phyloP scores from a whole-genome alignment of 2,113 vertebrate genomes.

The Ovis aries region DNA sequence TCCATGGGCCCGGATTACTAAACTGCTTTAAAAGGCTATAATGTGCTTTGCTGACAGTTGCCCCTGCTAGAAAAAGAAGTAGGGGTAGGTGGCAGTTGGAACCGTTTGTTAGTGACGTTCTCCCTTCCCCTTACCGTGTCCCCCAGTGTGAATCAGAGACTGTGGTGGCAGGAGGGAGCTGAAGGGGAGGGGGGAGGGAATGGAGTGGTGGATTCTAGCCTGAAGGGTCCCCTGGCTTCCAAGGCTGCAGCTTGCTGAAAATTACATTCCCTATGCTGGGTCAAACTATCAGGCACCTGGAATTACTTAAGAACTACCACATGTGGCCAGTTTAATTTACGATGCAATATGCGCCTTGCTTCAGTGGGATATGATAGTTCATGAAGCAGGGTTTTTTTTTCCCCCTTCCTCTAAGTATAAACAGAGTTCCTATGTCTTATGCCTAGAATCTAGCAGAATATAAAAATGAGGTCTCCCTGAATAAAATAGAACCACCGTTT shows the following conservation, averaged over 20 bases:
- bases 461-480: conserved; percentile 10
- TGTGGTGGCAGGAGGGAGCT: background rate
- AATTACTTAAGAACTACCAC: conserved; percentile 31
- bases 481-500: background rate
- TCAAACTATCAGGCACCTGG: conserved; percentile 48
- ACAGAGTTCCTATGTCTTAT: background rate
- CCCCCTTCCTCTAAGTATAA: background rate
- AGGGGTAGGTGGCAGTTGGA: background rate
- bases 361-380: conserved; percentile 2
- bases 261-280: conserved; percentile 7
- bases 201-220: background rate
- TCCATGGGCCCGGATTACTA: conserved; percentile 70
- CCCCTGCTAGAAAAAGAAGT: conserved; percentile 50
- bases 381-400: background rate
- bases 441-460: background rate
- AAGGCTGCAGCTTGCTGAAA: conserved; percentile 28
- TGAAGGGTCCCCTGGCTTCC: background rate
- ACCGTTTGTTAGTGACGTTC: background rate
- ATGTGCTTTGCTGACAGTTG: conserved; percentile 68
- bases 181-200: background rate
- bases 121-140: background rate
- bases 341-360: background rate
- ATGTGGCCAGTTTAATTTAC: conserved; percentile 35
- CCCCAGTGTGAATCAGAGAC: background rate
- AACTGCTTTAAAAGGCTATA: conserved; percentile 58